Conservation (phyloP, 2,888 invertebrate species). For the Himalopsyche tibetana region DNA sequence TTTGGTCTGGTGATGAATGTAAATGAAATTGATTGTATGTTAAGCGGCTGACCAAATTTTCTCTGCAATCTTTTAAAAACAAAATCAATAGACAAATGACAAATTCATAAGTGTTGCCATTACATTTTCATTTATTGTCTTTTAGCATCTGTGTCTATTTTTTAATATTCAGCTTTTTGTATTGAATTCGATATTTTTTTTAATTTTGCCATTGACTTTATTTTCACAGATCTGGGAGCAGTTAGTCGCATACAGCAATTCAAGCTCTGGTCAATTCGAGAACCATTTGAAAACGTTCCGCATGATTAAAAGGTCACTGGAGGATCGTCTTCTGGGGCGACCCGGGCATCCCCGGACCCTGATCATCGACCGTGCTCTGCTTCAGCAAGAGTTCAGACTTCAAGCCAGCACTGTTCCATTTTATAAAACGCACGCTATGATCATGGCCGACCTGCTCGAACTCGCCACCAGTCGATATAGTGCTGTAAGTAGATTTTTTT, state of each 20-base stretch:
- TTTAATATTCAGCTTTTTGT: background rate
- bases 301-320: slow-evolving; percentile 79
- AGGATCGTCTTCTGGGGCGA: slow-evolving; percentile 80
- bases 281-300: slow-evolving; percentile 82
- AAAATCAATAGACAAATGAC: no score
- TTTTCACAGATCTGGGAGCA: slow-evolving; percentile 81
- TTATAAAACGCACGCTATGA: slow-evolving; percentile 79
- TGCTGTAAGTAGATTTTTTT: slow-evolving; percentile 72
- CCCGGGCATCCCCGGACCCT: slow-evolving; percentile 80
- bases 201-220: slow-evolving; percentile 64
- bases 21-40: no score
- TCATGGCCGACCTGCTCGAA: slow-evolving; percentile 78
- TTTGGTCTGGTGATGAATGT: no score
- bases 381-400: slow-evolving; percentile 80
- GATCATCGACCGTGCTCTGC: slow-evolving; percentile 80
- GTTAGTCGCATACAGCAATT: slow-evolving; percentile 77
- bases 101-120: background rate
- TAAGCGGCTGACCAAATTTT: no score
- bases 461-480: slow-evolving; percentile 83
- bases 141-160: no score
- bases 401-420: slow-evolving; percentile 73
- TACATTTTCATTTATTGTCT: background rate
- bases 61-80: no score
- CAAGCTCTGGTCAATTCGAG: slow-evolving; percentile 78
- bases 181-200: no score